Evolutionary conservation across 2,888 invertebrate species (phyloP).

Genomic region (Cactoblastis cactorum): DNA sequence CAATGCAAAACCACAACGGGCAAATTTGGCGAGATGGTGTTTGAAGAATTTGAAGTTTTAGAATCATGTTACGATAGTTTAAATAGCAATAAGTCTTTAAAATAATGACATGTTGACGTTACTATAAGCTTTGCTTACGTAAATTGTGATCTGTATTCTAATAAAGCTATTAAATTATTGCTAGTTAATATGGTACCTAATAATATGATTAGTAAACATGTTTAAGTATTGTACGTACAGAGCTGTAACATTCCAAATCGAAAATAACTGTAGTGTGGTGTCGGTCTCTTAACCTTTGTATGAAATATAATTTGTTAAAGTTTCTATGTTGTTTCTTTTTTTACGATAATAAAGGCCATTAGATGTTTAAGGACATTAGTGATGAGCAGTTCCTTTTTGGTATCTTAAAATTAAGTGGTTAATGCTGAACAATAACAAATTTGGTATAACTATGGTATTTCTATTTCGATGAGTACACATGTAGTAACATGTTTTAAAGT

Average conservation of each 20-base stretch:
- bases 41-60: slow-evolving; percentile 88
- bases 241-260: slow-evolving; percentile 37
- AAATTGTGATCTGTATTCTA: slow-evolving; percentile 72
- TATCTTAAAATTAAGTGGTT: too few relatives aligned
- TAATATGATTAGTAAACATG: slow-evolving; percentile 50
- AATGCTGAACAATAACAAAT: too few relatives aligned
- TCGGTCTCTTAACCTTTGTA: slow-evolving; percentile 65
- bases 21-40: slow-evolving; percentile 90
- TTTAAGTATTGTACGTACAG: slow-evolving; percentile 32
- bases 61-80: slow-evolving; percentile 81
- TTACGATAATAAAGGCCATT: not conserved
- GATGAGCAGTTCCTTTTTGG: too few relatives aligned
- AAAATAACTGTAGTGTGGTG: slow-evolving; percentile 64
- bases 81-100: slow-evolving; percentile 75
- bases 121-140: slow-evolving; percentile 52
- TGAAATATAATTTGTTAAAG: slow-evolving; percentile 52
- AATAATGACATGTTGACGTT: slow-evolving; percentile 41
- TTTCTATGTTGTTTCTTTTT: slow-evolving; percentile 25
- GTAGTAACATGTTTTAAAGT: not conserved
- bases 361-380: too few relatives aligned
- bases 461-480: too few relatives aligned
- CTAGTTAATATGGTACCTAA: slow-evolving; percentile 52
- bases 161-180: slow-evolving; percentile 72
- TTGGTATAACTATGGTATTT: too few relatives aligned
- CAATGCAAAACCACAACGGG: slow-evolving; percentile 78